Evolutionary conservation across 35 echinoderm and acorn worm genomes (phyloP).

Genomic region (Strongylocentrotus purpuratus): DNA sequence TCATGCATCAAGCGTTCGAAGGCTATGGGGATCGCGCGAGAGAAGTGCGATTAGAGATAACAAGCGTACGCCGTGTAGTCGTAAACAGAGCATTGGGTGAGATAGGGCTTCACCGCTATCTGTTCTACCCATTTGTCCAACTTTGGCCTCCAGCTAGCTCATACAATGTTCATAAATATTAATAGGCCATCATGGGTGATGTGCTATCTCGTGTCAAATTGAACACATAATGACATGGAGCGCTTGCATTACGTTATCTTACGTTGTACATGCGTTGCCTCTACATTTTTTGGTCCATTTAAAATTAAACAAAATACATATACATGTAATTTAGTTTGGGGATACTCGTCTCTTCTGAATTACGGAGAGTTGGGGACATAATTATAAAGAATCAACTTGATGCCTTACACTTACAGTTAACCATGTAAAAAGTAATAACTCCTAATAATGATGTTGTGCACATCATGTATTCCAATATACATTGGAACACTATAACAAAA

Average conservation of each 20-base stretch:
- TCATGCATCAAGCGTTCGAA: background rate
- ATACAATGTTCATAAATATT: background rate
- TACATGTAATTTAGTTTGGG: background rate
- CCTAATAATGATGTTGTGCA: background rate
- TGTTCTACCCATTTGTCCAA: conserved; percentile 9
- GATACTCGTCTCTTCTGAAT: background rate
- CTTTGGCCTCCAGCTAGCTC: background rate
- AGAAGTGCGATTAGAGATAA: conserved; percentile 29
- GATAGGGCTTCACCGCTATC: background rate
- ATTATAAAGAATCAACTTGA: background rate
- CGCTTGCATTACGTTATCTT: background rate
- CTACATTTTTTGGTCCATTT: background rate
- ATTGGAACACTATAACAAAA: background rate
- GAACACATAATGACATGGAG: background rate
- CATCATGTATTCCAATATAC: background rate
- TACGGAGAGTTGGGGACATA: too few relatives aligned
- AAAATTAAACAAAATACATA: background rate
- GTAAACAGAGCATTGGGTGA: background rate
- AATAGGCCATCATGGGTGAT: background rate
- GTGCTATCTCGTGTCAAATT: conserved; percentile 1
- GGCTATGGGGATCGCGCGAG: background rate
- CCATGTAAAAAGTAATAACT: background rate
- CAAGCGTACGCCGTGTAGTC: background rate
- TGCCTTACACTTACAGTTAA: conserved; percentile 11
- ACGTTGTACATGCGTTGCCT: background rate